Base-by-base conservation (phyloP, 2,113 vertebrate genomes). In the Oreotrochilus melanogaster region DNA sequence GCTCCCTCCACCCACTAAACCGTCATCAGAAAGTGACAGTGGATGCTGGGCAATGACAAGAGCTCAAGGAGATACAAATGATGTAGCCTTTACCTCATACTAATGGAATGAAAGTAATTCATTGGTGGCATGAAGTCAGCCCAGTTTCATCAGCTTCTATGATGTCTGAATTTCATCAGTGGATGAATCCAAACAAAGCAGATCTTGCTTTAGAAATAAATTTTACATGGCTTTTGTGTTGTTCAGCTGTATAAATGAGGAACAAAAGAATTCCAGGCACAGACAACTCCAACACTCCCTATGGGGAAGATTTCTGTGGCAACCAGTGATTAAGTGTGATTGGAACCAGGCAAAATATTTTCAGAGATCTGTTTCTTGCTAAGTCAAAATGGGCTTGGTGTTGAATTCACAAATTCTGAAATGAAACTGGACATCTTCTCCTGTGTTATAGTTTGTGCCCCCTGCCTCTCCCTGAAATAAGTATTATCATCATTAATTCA, bases 261-360 rank as follows among this genome's bases (percentile, higher is more conserved):
- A 53, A 92, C 67, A 90, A 39, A 84, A 19, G 56, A 31, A 62
- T 58, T 78, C 83, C 31, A 78, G 85, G 43, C 72, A 90, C 18
- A 90, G 35, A 76, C 35, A 71, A 19, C 31, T 83, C 39, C 43
- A 83, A 3, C 16, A 27, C 3, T 78, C 31, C 51, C 65, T 16
- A 33, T 14, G 30, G 91, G 69, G 57, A 92, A 87, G 50, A 92
- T 74, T 74, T 91, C 87, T 91, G 65, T 71, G 87, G 78, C 37
- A 93, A 83, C 47, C 35, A 50, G 23, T 67, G n/a, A 86, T 80
- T 88, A 75, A 50, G 18, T 42, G 18, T 81, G 72, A 88, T 64
- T 90, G 56, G 78, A 93, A 75, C 28, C 51, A 88, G 30, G 58
- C 56, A 92, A 73, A 92, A 76, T 79, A 73, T 73, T 93, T 89